phyloP scores from a whole-genome alignment of 2,888 invertebrate species.

The Sarcophaga carnaria region DNA sequence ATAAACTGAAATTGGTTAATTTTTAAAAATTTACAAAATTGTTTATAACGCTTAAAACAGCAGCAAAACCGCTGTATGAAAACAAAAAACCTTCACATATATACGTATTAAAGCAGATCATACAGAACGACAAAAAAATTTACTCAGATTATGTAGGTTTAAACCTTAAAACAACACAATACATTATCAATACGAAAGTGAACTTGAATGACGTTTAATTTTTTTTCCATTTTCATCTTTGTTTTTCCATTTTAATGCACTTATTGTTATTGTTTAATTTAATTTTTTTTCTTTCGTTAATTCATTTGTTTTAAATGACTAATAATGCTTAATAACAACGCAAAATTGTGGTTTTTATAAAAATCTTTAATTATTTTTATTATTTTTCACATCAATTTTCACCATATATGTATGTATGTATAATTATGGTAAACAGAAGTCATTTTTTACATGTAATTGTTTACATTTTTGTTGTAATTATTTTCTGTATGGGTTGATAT shows the following conservation, averaged over 20 bases:
- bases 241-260: constrained; percentile 15
- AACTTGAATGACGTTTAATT: constrained; percentile 46
- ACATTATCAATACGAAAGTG: constrained; percentile 29
- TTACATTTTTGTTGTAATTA: constrained; percentile 10
- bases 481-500: background rate
- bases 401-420: constrained; percentile 35
- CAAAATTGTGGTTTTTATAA: constrained; percentile 21
- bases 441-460: constrained; percentile 15
- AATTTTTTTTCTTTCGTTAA: background rate
- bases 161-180: constrained; percentile 19
- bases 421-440: constrained; percentile 21
- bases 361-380: background rate
- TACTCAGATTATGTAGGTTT: constrained; percentile 53
- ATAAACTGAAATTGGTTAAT: too few species aligned
- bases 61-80: too few species aligned
- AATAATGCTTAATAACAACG: constrained; percentile 6
- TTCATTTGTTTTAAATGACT: background rate
- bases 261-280: background rate
- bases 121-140: background rate
- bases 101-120: too few species aligned
- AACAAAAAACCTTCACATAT: too few species aligned
- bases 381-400: background rate
- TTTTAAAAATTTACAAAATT: too few species aligned
- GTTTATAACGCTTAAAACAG: too few species aligned
- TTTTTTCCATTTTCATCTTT: background rate